These are phyloP conservation scores for Thalassophryne amazonica DNA, from an alignment of 2,797 vertebrate species.

Conservation along the genomic window DNA sequence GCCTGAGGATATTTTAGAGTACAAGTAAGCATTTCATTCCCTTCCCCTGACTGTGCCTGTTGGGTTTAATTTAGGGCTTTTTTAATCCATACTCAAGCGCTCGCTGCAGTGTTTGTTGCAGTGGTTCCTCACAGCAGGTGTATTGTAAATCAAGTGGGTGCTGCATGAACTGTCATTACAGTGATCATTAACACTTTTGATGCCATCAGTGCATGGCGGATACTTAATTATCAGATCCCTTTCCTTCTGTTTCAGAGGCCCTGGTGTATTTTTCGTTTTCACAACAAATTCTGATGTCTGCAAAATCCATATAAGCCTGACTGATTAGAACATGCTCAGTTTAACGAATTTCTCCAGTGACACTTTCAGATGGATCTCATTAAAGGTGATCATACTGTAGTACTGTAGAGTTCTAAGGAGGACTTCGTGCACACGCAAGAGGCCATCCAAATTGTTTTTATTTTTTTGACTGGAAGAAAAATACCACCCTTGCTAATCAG, in stretches of 20 bases:
- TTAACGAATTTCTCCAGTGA: constrained; percentile 77
- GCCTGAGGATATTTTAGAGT: constrained; percentile 45
- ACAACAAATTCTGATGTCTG: constrained; percentile 76
- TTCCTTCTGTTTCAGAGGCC: constrained; percentile 73
- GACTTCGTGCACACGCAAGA: constrained; percentile 63
- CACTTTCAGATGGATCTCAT: constrained; percentile 77
- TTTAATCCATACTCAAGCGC: constrained; percentile 56
- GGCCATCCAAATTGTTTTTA: constrained; percentile 72
- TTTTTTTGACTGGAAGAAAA: constrained; percentile 56
- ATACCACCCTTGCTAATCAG: constrained; percentile 62
- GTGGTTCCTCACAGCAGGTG: constrained; percentile 69
- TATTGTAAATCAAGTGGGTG: constrained; percentile 76
- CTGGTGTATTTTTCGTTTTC: constrained; percentile 70
- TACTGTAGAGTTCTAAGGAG: constrained; percentile 71
- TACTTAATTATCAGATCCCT: constrained; percentile 74
- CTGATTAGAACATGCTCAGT: constrained; percentile 75
- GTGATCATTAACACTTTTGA: constrained; percentile 80
- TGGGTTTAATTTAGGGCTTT: constrained; percentile 47
- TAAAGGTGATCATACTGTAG: constrained; percentile 78
- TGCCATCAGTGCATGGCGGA: constrained; percentile 77
- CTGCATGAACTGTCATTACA: constrained; percentile 78
- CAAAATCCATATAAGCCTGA: constrained; percentile 78
- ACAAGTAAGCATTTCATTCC: constrained; percentile 59
- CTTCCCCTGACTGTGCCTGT: constrained; percentile 35
- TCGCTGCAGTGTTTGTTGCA: constrained; percentile 63